phyloP scores from a whole-genome alignment of 2,888 invertebrate genomes.

The Mycogona germanica region DNA sequence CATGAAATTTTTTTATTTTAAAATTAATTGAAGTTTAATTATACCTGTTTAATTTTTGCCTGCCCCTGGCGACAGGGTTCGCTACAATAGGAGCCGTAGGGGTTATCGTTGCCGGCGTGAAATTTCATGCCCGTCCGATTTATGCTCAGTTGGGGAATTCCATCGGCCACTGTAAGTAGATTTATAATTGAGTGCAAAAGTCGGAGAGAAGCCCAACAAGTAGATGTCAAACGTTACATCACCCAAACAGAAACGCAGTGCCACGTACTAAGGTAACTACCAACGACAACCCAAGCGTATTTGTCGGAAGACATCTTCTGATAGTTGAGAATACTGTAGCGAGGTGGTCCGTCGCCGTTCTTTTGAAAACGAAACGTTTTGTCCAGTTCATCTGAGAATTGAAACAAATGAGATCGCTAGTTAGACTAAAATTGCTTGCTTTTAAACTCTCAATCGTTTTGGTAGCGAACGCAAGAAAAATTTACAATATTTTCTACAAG shows the following conservation, averaged over 20 bases:
- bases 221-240: background rate
- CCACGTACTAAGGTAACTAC: conserved; percentile 35
- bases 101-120: conserved; percentile 21
- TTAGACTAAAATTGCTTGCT: no score
- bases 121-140: conserved; percentile 28
- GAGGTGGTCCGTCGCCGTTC: conserved; percentile 41
- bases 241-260: background rate
- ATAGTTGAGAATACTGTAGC: conserved; percentile 43
- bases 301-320: conserved; percentile 30
- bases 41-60: conserved; percentile 19
- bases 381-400: conserved; percentile 41
- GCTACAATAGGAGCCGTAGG: conserved; percentile 38
- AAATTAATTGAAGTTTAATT: background rate
- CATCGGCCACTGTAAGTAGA: conserved; percentile 32
- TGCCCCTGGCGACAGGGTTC: conserved; percentile 33
- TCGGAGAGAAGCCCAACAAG: no score
- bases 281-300: conserved; percentile 39
- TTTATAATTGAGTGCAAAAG: no score
- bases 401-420: no score
- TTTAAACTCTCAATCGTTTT: no score
- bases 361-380: conserved; percentile 39
- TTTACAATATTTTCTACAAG: no score
- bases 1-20: conserved; percentile 1
- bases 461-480: no score
- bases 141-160: conserved; percentile 31